Conservation (phyloP, 2,113 vertebrate genomes). For the Pterocles burchelli region DNA sequence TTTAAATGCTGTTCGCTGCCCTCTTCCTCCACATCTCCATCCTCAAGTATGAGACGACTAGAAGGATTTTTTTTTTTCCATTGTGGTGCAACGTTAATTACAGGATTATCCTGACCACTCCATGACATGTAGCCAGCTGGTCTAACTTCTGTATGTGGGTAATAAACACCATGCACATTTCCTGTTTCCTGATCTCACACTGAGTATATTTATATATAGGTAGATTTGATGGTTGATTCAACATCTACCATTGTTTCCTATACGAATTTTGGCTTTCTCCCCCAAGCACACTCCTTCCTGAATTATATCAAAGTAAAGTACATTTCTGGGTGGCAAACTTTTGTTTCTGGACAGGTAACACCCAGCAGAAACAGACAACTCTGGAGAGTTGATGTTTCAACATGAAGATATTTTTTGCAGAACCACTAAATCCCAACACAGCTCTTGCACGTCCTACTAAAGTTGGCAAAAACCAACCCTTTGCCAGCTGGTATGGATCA, state of each 20-base stretch:
- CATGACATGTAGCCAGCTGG: neutral
- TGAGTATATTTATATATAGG: neutral
- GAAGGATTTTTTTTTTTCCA: neutral
- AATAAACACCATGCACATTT: constrained; percentile 48
- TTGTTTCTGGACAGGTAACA: constrained; percentile 52
- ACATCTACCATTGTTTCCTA: constrained; percentile 45
- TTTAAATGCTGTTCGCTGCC: neutral
- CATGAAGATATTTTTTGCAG: constrained; percentile 8
- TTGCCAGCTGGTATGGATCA: neutral
- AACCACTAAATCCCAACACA: neutral
- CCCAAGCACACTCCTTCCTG: constrained; percentile 39
- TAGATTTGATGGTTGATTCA: constrained; percentile 39
- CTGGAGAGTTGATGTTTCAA: neutral
- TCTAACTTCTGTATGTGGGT: neutral
- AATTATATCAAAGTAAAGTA: constrained; percentile 34
- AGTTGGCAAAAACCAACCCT: neutral
- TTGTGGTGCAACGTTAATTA: neutral
- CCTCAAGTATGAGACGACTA: neutral
- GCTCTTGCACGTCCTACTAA: neutral
- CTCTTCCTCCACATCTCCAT: neutral
- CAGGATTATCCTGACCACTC: neutral
- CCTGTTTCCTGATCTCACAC: constrained; percentile 56
- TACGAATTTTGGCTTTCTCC: constrained; percentile 9
- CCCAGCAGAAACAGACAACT: constrained; percentile 29
- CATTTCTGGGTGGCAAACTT: constrained; percentile 21